Base-by-base conservation (phyloP, 2,113 vertebrate genomes). In the Beaufortia kweichowensis region DNA sequence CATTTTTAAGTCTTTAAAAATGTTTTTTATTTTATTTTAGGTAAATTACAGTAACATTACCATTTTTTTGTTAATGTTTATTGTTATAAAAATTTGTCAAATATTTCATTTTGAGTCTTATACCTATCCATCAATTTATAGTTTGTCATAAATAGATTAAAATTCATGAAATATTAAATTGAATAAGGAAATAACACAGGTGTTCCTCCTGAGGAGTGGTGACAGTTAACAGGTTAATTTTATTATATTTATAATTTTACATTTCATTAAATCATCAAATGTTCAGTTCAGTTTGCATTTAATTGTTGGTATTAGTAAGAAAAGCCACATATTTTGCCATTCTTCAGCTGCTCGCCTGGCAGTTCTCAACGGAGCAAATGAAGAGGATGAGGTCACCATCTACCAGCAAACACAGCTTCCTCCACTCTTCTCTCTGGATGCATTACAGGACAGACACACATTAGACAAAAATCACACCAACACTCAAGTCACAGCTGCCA, bases 331-430 rank as follows among this genome's bases (percentile, higher is more conserved):
- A 35, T 53, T 57, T 29, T 56, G 39, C 17, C 33, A 21, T 50
- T 59, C 33, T 23, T 17, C 81, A 93, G 90, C 90, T n/a, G 61
- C 87, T 14, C 89, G 87, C 21, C 81, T 92, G 6, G 84, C 88
- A n/a, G 77, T 89, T 76, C 81, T 89, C n/a, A 67, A 17, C 14
- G 78, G 81, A n/a, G 90, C 76, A 4, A 65, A 77, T 62, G 84
- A 82, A 9, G 90, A 88, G 21, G 90, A 91, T 11, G 82, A 89
- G 12, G 72, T 89, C 61, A 80, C 90, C 77, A 86, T 89, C 67
- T 84, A 85, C 85, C 62, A 81, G 46, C 77, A 5, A 48, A 70
- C 74, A 21, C 83, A 0, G 23, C 77, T 78, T 26, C 29, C 60
- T 15, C 81, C 79, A 5, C 73, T 84, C 9, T 84, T 84, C 77